Base-by-base conservation (phyloP, 2,888 invertebrate species). In the Synergus japonicus region DNA sequence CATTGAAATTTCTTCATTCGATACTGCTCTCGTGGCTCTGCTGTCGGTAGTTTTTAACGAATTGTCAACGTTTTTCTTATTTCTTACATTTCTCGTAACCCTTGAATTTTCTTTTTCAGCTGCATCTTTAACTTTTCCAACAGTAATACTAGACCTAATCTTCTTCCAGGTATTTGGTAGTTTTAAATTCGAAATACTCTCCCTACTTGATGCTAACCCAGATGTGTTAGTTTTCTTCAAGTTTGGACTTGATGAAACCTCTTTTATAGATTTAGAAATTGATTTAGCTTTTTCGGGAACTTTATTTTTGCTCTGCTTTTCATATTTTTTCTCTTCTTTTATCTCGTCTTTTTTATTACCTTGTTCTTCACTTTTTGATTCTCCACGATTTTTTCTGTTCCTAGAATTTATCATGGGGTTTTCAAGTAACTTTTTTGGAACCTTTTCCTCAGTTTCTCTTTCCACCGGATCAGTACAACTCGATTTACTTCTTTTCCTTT, bases 151-250 rank as follows among this genome's bases (percentile, higher is more conserved):
- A 0, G 63, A 63, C 22, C 63, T 63, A 12, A 29, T 2, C 1
- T 22, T 63, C 63, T 12, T 67, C 44, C 18, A 44, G 8, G 10
- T 18, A 22, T 46, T 67, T 43, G 66, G 66, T 22, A n/a, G 13
- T 29, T 69, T 69, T 4, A 69, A 15, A 44, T 73, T 73, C 10
- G 73, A 73, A 54, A 73, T 41, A 73, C 54, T 73, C 15, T 73
- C 54, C 49, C 37, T 54, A 54, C 73, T 54, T 4, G 73, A 73
- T 15, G 49, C 5, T n/a, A 54, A 10, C 54, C 73, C 73, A 15
- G 49, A 49, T 73, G 37, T 37, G 29, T 49, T 54, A 8, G 4
- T 54, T 10, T 54, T 54, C n/a, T 54, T 10, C 10, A 69, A 8
- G 29, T 49, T 69, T 54, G 37, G 15, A 12, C n/a, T 18, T 54